Evolutionary conservation across 2,113 vertebrate genomes (phyloP).

Genomic region (Rattus rattus): DNA sequence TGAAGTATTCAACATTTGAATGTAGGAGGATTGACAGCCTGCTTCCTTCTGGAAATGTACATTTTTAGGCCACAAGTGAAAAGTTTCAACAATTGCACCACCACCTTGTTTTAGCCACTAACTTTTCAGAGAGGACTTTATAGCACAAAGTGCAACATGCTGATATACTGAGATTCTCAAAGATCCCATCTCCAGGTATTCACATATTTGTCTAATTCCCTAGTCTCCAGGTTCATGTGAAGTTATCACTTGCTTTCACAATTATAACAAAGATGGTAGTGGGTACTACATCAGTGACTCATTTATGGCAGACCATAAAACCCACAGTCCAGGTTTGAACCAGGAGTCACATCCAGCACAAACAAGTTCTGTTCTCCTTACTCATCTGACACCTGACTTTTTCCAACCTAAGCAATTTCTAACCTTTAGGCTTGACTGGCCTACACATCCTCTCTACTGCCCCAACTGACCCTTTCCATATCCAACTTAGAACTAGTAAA

Average conservation of each 20-base stretch:
- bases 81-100: not conserved
- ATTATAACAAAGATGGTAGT: not conserved
- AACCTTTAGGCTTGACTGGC: not conserved
- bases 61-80: not conserved
- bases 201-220: too few species aligned
- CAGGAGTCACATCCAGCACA: not conserved
- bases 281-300: not conserved
- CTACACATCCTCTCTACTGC: not conserved
- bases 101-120: not conserved
- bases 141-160: not conserved
- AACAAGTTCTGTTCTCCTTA: not conserved
- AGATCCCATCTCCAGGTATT: not conserved
- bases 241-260: not conserved
- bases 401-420: not conserved
- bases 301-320: not conserved
- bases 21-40: not conserved
- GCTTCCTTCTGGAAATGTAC: not conserved
- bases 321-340: not conserved
- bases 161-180: not conserved
- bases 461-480: not conserved
- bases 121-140: not conserved
- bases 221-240: not conserved
- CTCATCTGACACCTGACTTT: not conserved
- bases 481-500: not conserved
- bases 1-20: not conserved